Percentiles rank a stretch among this genome's conserved stretches.
These are phyloP conservation scores for Oppia nitens DNA, from an alignment of 1,140 invertebrate species.

Conservation along the genomic window DNA sequence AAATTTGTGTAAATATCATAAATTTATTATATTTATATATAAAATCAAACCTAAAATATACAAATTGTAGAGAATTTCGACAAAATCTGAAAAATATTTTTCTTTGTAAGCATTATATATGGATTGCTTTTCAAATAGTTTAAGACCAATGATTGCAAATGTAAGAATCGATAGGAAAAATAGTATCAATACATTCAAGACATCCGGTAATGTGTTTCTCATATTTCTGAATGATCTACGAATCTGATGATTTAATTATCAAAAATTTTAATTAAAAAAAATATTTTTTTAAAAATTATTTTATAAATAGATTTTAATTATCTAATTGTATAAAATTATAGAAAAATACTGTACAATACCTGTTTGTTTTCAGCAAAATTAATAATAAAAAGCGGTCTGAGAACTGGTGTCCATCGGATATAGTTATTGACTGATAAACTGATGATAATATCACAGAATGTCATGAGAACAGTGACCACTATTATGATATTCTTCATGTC, in stretches of 20 bases:
- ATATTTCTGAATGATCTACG: constrained; percentile 36
- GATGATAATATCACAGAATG: constrained; percentile 30
- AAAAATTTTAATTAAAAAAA: neutral
- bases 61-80: constrained; percentile 34
- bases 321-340: neutral
- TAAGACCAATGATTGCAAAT: constrained; percentile 35
- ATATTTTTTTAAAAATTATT: no score
- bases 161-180: constrained; percentile 33
- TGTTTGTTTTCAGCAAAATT: constrained; percentile 37
- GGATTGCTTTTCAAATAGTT: constrained; percentile 31
- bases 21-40: neutral
- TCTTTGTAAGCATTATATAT: constrained; percentile 1
- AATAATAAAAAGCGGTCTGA: constrained; percentile 35
- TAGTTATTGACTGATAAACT: constrained; percentile 23
- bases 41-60: constrained; percentile 30
- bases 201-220: constrained; percentile 34
- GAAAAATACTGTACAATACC: constrained; percentile 22
- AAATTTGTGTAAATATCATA: neutral
- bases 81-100: constrained; percentile 32
- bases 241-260: constrained; percentile 29
- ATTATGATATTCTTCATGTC: constrained; percentile 34
- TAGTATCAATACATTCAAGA: constrained; percentile 34
- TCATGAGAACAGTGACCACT: constrained; percentile 27
- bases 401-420: constrained; percentile 30
- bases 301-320: neutral